Base-by-base conservation (phyloP, 2,888 invertebrate species). In the Halictus ligatus region DNA sequence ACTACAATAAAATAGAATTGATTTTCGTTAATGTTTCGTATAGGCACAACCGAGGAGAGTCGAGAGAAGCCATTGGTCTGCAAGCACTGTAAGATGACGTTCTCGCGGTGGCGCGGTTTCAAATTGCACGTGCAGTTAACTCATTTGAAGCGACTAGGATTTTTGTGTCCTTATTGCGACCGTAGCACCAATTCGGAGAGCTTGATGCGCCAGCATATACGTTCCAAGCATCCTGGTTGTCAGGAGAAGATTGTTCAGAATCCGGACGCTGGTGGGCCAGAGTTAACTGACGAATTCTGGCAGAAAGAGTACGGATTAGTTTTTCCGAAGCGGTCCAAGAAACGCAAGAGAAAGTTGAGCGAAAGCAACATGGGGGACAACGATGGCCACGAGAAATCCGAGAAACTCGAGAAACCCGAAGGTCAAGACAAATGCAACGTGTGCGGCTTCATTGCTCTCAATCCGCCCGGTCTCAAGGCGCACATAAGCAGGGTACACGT, bases 201-300 rank as follows among this genome's bases (percentile, higher is more conserved):
- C 0, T 78, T 92, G 25, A 92, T 95, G 89, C 82, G 91, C 7
- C 92, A 93, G 60, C 95, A 95, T 67, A 91, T 95, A 18, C 92
- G 91, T 0, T 80, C 92, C 0, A 92, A 92, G 13, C 95, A 95
- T 81, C 89, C 91, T 0, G 92, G 91, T 6, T 43, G 83, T 5
- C 84, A 84, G 0, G 93, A 93, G 15, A 92, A 90, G 6, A 86
- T 94, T 0, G 50, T 93, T 5, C 84, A 83, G 0, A 95, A 95
- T 91, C 91, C 92, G 5, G 87, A 87, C 1, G 88, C 88, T 0
- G 89, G 89, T 21, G 89, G 89, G 0, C 89, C 89, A 0, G 93
- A 94, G 50, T 83, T 95, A n/a, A 92, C 88, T 0, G 87, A 92
- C 18, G 94, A 94, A 15, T 94, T 95, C 78, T 95, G 95, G 95